These are phyloP conservation scores for Pterocles orientalis DNA, from an alignment of 2,113 vertebrate genomes.

Conservation along the genomic window DNA sequence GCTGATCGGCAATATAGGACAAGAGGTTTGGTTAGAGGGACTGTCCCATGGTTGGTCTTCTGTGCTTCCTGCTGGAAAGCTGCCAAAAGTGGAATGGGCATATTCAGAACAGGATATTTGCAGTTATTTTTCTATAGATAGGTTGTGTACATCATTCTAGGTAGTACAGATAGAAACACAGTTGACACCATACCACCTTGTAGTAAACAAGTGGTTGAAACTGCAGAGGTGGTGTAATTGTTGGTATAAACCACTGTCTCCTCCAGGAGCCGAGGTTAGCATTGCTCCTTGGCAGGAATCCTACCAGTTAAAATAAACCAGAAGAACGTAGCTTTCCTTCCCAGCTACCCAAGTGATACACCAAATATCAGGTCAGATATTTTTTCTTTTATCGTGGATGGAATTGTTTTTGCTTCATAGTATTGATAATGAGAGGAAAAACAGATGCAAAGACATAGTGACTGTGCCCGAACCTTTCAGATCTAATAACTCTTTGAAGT, in stretches of 20 bases:
- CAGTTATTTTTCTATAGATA: neutral
- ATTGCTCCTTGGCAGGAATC: accelerated
- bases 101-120: neutral
- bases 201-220: neutral
- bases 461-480: neutral
- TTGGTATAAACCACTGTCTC: neutral
- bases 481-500: neutral
- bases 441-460: neutral
- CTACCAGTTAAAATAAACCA: neutral
- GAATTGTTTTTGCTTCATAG: neutral
- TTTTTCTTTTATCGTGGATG: neutral
- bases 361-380: neutral
- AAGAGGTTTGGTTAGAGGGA: neutral
- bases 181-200: too few species aligned
- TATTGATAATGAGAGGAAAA: neutral
- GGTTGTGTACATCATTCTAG: neutral
- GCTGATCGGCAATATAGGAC: neutral
- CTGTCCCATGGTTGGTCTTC: accelerated
- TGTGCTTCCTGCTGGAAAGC: neutral
- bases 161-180: neutral
- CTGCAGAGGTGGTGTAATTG: neutral
- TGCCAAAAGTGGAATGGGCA: neutral
- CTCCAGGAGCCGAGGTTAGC: neutral
- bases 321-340: neutral
- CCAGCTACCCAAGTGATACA: neutral